Conservation (phyloP, 2,888 invertebrate species). For the Tuberolachnus salignus region DNA sequence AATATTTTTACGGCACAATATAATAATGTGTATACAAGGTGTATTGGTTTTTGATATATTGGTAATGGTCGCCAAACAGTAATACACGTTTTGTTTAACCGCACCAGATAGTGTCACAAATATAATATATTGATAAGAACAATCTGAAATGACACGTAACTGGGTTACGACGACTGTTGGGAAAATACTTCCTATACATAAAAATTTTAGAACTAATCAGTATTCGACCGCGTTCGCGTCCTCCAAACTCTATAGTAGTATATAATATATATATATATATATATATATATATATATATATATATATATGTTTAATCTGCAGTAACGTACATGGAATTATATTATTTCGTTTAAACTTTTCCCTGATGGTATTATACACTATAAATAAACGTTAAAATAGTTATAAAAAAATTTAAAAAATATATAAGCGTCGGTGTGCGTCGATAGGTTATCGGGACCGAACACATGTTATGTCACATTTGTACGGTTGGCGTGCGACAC, state of each 20-base stretch:
- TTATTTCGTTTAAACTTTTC: too few relatives aligned
- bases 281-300: too few relatives aligned
- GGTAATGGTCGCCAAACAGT: not conserved
- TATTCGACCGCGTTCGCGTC: too few relatives aligned
- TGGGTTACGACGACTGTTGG: constrained; percentile 12
- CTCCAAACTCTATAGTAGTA: too few relatives aligned
- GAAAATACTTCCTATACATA: constrained; percentile 12
- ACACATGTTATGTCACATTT: not conserved
- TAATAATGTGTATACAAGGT: not conserved
- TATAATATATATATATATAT: too few relatives aligned
- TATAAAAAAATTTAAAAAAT: too few relatives aligned
- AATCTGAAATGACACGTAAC: constrained; percentile 8
- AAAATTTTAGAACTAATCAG: not conserved
- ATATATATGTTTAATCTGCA: too few relatives aligned
- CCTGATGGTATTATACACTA: too few relatives aligned
- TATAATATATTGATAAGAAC: constrained; percentile 17
- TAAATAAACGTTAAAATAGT: too few relatives aligned
- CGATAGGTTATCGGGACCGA: not conserved
- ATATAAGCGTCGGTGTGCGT: too few relatives aligned
- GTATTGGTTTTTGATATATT: not conserved
- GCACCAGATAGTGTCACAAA: not conserved
- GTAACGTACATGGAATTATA: too few relatives aligned
- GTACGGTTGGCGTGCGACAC: constrained; percentile 24
- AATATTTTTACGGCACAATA: not conserved
- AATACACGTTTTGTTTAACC: not conserved